Conservation (phyloP, 2,797 vertebrate species). For the Trematomus bernacchii region DNA sequence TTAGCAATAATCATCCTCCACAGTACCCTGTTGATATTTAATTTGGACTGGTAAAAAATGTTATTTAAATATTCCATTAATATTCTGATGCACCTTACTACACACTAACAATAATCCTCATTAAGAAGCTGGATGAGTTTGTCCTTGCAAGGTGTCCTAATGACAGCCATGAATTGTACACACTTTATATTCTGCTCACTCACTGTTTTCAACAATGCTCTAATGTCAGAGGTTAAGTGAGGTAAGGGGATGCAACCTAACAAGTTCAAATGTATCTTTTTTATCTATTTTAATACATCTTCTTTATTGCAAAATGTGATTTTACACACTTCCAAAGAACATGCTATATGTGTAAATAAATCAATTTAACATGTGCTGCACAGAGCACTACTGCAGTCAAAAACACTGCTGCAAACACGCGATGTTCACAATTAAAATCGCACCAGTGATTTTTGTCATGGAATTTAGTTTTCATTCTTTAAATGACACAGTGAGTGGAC, state of each 20-base stretch:
- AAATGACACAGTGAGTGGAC: slow-evolving; percentile 80
- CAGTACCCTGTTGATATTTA: slow-evolving; percentile 23
- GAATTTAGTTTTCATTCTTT: slow-evolving; percentile 72
- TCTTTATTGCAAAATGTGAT: slow-evolving; percentile 3
- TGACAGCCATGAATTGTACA: slow-evolving; percentile 28
- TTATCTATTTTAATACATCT: background rate
- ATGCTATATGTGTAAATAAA: slow-evolving; percentile 12
- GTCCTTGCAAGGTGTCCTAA: slow-evolving; percentile 43
- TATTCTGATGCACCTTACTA: slow-evolving; percentile 10
- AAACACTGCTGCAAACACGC: slow-evolving; percentile 18
- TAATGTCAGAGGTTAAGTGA: slow-evolving; percentile 41
- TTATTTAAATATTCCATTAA: slow-evolving; percentile 42
- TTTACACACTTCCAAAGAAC: slow-evolving; percentile 1
- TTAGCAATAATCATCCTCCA: slow-evolving; percentile 31
- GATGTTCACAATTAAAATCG: slow-evolving; percentile 64
- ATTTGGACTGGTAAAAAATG: slow-evolving; percentile 21
- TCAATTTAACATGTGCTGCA: background rate
- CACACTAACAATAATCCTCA: slow-evolving; percentile 36
- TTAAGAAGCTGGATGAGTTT: slow-evolving; percentile 35
- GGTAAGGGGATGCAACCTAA: slow-evolving; percentile 8
- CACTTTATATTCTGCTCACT: slow-evolving; percentile 34
- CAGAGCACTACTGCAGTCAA: slow-evolving; percentile 4
- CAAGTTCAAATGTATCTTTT: background rate
- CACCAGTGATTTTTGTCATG: slow-evolving; percentile 61
- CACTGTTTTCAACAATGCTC: slow-evolving; percentile 24